Base-by-base conservation (phyloP, 2,888 invertebrate species). In the Amphipyra berbera region DNA sequence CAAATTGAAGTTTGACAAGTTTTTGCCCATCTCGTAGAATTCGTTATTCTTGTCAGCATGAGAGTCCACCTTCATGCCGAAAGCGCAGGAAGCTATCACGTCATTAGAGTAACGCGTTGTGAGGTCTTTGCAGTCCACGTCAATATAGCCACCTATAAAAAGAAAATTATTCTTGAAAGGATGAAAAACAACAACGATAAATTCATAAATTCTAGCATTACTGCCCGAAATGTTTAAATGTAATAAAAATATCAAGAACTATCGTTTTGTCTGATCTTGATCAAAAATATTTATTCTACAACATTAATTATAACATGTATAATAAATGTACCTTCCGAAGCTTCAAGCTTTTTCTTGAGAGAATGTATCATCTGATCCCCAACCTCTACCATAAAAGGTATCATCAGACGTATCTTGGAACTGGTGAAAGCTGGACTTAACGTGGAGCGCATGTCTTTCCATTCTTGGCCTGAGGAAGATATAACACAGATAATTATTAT, bases 21-120 rank as follows among this genome's bases (percentile, higher is more conserved):
- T 84, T 66, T 93, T 95, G 14, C 95, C 96, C 89, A 91, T 94
- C 33, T 76, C 53, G 70, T 95, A 96, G 79, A 96, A 96, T 33
- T 93, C 83, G 69, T 96, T 96, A 0, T 95, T 79, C 8, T 84
- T 87, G 0, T 96, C 90, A 6, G 84, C 81, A 14, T 95, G 88
- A 0, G 96, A 96, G 77, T 96, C 92, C 2, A 96, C 93, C 68
- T 95, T 90, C 1, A 95, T 73, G 0, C 95, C 95, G 67, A 95
- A 95, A 1, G 94, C 95, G 21, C 92, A 90, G 0, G 94, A 90
- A 0, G 95, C 95, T 52, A 96, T 95, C 0, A 95, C 95, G 73
- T 96, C 95, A 61, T 93, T 95, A 0, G 95, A 85, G 64, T 89
- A 95, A n/a, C 95, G 86, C 0, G 91, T 89, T 2, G 90, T 90